A percentile compares a stretch with the other conserved stretches of the same genome.
phyloP scores from a whole-genome alignment of 1,140 invertebrate species.

The Bombus waltoni region DNA sequence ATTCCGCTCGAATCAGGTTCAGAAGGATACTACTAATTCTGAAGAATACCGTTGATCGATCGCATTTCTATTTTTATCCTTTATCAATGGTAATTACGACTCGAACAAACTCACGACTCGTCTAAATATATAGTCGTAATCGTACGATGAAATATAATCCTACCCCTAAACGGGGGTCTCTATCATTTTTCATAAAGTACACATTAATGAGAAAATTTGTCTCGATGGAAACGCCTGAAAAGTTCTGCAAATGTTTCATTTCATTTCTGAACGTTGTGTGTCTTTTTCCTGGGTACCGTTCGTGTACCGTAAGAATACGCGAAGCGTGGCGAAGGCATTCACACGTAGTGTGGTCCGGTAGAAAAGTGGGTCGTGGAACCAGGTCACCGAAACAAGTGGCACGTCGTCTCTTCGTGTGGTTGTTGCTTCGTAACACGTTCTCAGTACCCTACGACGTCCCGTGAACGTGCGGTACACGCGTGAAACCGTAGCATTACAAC shows the following conservation, averaged over 20 bases:
- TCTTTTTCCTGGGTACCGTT: background rate
- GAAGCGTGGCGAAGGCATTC: conserved; percentile 66
- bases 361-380: conserved; percentile 81
- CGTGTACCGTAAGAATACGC: conserved; percentile 52
- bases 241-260: background rate
- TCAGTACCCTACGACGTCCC: conserved; percentile 41
- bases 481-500: conserved; percentile 58
- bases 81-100: background rate
- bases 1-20: background rate
- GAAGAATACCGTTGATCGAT: background rate
- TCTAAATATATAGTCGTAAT: background rate
- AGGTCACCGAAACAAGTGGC: conserved; percentile 83
- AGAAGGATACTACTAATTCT: background rate
- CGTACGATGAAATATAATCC: too few species aligned
- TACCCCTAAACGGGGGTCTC: background rate
- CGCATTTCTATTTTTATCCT: background rate
- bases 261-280: conserved; percentile 32
- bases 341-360: conserved; percentile 63
- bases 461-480: conserved; percentile 59
- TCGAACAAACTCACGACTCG: background rate
- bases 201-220: too few species aligned
- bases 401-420: conserved; percentile 73
- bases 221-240: background rate
- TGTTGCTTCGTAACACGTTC: conserved; percentile 73
- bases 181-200: background rate